Evolutionary conservation across 1,140 invertebrate species (phyloP), one percentile per base, ranked within the genome.

Genomic region (Zeugodacus cucurbitae): DNA sequence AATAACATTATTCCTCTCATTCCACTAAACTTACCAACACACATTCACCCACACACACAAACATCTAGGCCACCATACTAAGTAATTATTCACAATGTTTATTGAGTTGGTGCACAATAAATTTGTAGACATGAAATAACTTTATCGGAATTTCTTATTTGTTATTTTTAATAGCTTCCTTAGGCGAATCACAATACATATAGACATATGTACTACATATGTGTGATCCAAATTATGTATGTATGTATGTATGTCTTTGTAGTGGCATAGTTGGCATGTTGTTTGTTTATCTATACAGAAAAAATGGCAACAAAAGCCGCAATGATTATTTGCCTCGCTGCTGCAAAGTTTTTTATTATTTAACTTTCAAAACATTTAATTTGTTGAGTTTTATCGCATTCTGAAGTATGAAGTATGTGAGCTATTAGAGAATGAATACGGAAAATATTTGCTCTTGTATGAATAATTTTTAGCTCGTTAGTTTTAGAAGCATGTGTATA

Each of bases 71-170:
- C 48, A 17, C 10, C 11, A 54, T 2, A 54, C 48, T 54, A 54
- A 67, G 64, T 26, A 67, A 67, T 67, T 67, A 67, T 67, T 67
- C 64, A 67, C 64, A 67, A 32, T 32, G 64, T 67, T 67, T 67
- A 67, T 67, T 67, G 26, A 67, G 29, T 67, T 29, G 64, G n/a
- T 26, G 64, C 32, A 32, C 26, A 67, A 67, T 32, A 67, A 67
- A 67, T 67, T 34, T 67, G 64, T 20, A 67, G 64, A 67, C 29
- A 67, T 67, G 29, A 67, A 67, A 67, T 67, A 67, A 67, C 64
- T 67, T 67, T 67, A 67, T 29, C 59, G 26, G 6, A 62, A 54
- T 54, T 54, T 26, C 26, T 62, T 62, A 26, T 62, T 62, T n/a
- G 59, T n/a, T 67, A 32, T 67, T 67, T 67, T 32, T 67, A 67